These are phyloP conservation scores for Linyphia triangularis DNA, from an alignment of 2,888 invertebrate species.

Conservation along the genomic window DNA sequence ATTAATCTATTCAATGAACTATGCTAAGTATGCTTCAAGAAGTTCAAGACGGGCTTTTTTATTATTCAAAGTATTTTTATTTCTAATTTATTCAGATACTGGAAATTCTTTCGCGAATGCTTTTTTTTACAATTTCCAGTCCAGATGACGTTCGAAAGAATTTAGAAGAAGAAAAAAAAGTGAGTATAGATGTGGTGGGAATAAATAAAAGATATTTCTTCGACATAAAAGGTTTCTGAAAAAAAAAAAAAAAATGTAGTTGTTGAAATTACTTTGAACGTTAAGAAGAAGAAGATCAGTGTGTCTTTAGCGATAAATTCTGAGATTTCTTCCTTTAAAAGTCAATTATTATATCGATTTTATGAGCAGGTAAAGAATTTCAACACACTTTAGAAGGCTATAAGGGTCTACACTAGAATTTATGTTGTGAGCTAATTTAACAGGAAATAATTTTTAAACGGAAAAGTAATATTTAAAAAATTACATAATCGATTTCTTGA, in stretches of 20 bases:
- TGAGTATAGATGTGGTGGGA: neutral
- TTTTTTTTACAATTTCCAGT: too few relatives aligned
- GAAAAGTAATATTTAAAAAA: too few relatives aligned
- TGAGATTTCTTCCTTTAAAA: neutral
- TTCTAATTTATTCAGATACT: neutral
- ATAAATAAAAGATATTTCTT: neutral
- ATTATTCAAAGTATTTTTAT: neutral
- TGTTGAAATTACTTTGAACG: too few relatives aligned
- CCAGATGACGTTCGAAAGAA: neutral
- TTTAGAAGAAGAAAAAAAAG: neutral
- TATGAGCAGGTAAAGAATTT: neutral
- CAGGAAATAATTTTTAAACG: too few relatives aligned
- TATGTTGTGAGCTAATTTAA: neutral
- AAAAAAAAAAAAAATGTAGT: too few relatives aligned
- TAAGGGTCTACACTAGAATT: neutral
- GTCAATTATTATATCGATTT: neutral
- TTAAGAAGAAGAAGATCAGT: neutral
- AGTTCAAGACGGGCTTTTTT: neutral
- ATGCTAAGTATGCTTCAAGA: neutral
- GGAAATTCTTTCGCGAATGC: neutral
- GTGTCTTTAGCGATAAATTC: neutral
- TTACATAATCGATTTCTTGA: too few relatives aligned
- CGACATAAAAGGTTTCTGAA: neutral
- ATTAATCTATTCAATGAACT: neutral
- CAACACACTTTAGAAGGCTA: neutral